Evolutionary conservation across 2,888 invertebrate genomes (phyloP), one percentile per base, ranked within the genome.

Genomic region (Proisotoma minuta): DNA sequence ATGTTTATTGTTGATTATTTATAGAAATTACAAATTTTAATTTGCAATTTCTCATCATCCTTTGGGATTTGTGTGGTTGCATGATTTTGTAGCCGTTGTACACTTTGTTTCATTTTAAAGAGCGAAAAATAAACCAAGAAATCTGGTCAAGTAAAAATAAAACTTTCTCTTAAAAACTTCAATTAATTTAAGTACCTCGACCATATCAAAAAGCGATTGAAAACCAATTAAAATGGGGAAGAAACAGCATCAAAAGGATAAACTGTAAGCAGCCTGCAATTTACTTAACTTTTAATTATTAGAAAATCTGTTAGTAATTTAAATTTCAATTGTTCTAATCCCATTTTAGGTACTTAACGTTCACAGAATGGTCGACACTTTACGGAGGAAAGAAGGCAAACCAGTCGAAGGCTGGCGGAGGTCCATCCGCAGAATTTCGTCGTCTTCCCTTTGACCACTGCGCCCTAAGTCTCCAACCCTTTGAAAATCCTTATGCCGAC

Each of bases 381-480:
- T 94, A 93, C 75, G 94, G 94, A 59, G 93, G 93, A 0, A 93
- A 92, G 79, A 85, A 85, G 74, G 81, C 84, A 2, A 85, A 85
- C 71, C 87, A 88, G 75, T 88, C 88, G 74, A 23, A 28, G 2
- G 52, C 59, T 10, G 59, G 60, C 47, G 62, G 57, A 22, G 65
- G 39, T 18, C 53, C 54, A 27, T 63, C 63, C 29, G 84, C 87
- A 3, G 86, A 88, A 68, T 99, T 98, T 76, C 86, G 89, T 75
- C 84, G 98, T 59, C 81, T 99, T 8, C 99, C 99, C 0, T 95
- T 87, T 76, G 89, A 90, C 77, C 92, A 94, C 76, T 97, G 96
- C 77, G 89, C 91, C 73, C 80, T 99, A 28, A 91, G 91, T 20
- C 81, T 99, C 69, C 88, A 91, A 75, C 96, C 95, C 0, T 97